Evolutionary conservation across 1,140 invertebrate species (phyloP).

Genomic region (Caerostris darwini): DNA sequence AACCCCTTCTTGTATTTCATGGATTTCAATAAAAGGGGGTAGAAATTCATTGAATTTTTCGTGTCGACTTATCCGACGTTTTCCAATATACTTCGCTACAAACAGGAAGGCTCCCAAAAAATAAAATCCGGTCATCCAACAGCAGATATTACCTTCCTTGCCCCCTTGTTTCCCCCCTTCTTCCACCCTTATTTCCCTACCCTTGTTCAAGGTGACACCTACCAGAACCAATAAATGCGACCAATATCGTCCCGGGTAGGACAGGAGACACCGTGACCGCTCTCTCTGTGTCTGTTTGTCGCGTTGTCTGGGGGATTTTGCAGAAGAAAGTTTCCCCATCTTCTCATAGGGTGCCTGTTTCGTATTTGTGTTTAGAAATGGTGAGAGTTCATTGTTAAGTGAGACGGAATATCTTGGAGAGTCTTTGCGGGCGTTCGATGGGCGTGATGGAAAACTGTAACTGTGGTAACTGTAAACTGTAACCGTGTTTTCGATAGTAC

Average conservation of each 20-base stretch:
- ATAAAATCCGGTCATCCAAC: slow-evolving; percentile 60
- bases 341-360: neutral
- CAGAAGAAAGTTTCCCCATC: slow-evolving; percentile 21
- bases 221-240: slow-evolving; percentile 60
- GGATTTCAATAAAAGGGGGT: slow-evolving; percentile 50
- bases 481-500: too few relatives aligned
- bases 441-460: neutral
- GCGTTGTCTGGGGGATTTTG: slow-evolving; percentile 15
- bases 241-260: slow-evolving; percentile 34
- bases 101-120: slow-evolving; percentile 34
- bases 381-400: neutral
- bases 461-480: neutral
- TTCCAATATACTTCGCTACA: slow-evolving; percentile 58
- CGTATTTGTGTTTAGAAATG: slow-evolving; percentile 25
- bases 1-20: slow-evolving; percentile 2
- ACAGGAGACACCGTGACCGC: slow-evolving; percentile 52
- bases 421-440: neutral
- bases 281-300: slow-evolving; percentile 38
- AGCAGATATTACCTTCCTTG: slow-evolving; percentile 44
- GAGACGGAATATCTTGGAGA: neutral
- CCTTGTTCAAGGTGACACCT: slow-evolving; percentile 34
- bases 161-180: neutral
- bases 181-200: slow-evolving; percentile 4
- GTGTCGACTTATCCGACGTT: slow-evolving; percentile 55
- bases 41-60: slow-evolving; percentile 52